Evolutionary conservation across 2,113 vertebrate genomes (phyloP).

Genomic region (Alligator mississippiensis): DNA sequence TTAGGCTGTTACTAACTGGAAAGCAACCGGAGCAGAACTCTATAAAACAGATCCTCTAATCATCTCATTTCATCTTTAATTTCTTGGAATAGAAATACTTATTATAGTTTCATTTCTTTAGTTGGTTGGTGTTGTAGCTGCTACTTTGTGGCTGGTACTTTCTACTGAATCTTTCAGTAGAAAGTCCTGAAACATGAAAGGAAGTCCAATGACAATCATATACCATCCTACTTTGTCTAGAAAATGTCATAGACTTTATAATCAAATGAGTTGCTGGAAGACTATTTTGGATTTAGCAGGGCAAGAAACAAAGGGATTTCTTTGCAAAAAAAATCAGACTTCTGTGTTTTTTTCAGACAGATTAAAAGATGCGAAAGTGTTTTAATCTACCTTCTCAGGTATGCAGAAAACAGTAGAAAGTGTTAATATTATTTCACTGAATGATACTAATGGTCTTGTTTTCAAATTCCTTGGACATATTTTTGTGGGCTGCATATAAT

Average conservation of each 20-base stretch:
- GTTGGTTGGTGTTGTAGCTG: too few species aligned
- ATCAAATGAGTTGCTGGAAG: background rate
- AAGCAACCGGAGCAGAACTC: too few species aligned
- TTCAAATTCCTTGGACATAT: background rate
- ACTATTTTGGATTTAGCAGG: background rate
- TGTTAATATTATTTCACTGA: background rate
- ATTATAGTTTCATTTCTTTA: too few species aligned
- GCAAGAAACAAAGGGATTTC: background rate
- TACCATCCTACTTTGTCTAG: too few species aligned
- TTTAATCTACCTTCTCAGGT: background rate
- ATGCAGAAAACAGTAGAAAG: background rate
- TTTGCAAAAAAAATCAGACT: background rate
- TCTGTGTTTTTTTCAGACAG: background rate
- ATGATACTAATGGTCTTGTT: background rate
- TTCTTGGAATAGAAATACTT: too few species aligned
- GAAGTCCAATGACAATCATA: too few species aligned
- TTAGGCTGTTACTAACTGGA: too few species aligned
- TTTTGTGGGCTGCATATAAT: background rate
- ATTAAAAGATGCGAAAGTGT: background rate
- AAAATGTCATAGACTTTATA: too few species aligned
- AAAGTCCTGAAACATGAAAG: too few species aligned
- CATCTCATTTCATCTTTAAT: too few species aligned
- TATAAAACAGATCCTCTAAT: background rate
- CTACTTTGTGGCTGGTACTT: too few species aligned
- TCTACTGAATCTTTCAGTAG: too few species aligned